These are phyloP conservation scores for Erannis defoliaria DNA, from an alignment of 2,888 invertebrate genomes.

Conservation along the genomic window DNA sequence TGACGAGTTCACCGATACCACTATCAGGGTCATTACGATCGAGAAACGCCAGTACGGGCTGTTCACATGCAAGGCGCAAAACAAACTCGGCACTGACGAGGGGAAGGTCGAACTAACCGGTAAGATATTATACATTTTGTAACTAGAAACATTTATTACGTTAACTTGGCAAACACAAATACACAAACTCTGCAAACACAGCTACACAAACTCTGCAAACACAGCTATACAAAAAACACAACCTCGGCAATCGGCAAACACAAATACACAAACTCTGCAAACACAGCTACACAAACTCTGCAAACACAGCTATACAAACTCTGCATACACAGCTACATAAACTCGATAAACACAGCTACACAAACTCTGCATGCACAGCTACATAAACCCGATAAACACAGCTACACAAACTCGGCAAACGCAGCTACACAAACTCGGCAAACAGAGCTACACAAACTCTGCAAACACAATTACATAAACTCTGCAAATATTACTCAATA, in stretches of 20 bases:
- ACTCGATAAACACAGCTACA: background rate
- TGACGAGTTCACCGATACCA: conserved; percentile 97
- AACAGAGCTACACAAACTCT: background rate
- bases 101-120: conserved; percentile 93
- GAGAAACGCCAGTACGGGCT: conserved; percentile 96
- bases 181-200: background rate
- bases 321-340: background rate
- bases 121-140: conserved; percentile 72
- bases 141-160: background rate
- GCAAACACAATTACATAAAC: background rate
- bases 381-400: background rate
- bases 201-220: background rate
- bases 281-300: background rate
- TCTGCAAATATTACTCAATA: background rate
- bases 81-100: conserved; percentile 94
- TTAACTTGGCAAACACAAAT: background rate
- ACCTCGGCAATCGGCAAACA: background rate
- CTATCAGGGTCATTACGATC: conserved; percentile 94
- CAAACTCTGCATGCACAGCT: background rate
- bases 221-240: background rate
- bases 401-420: background rate
- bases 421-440: background rate
- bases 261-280: background rate
- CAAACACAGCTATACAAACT: background rate
- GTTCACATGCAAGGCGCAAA: conserved; percentile 95